Evolutionary conservation across 2,113 vertebrate genomes (phyloP).

Genomic region (Mobula hypostoma): DNA sequence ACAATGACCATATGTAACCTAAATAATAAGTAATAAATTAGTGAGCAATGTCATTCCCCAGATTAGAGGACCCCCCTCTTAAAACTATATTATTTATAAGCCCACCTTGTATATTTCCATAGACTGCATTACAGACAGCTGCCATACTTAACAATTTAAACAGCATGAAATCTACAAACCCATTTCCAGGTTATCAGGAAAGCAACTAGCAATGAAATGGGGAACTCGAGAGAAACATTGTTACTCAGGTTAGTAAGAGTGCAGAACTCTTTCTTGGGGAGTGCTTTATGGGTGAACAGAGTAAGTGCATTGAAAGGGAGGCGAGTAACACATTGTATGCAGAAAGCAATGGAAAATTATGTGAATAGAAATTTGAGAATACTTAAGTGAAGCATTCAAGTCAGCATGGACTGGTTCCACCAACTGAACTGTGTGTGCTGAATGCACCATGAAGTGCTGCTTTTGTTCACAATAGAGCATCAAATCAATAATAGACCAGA

Average conservation of each 20-base stretch:
- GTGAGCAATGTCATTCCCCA: neutral
- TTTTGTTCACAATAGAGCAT: neutral
- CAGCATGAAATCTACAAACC: neutral
- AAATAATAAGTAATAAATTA: neutral
- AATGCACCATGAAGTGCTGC: neutral
- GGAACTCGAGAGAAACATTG: neutral
- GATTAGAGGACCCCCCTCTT: neutral
- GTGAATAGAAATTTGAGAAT: too few species aligned
- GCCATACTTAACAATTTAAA: neutral
- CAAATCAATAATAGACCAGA: neutral
- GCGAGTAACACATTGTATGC: too few species aligned
- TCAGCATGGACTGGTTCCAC: too few species aligned
- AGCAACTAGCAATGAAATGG: neutral
- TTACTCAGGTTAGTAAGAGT: neutral
- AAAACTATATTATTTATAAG: neutral
- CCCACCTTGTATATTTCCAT: neutral
- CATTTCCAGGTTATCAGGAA: neutral
- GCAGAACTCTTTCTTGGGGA: neutral
- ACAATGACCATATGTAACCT: neutral
- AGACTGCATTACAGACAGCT: neutral
- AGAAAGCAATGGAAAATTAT: too few species aligned
- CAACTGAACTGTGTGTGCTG: too few species aligned
- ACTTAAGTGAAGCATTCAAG: too few species aligned
- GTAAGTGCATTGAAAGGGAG: too few species aligned
- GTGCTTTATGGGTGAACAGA: too few species aligned